A percentile compares a stretch with the other conserved stretches of the same genome.
Evolutionary conservation across 2,113 vertebrate genomes (phyloP).

Genomic region (Bagarius yarrelli): DNA sequence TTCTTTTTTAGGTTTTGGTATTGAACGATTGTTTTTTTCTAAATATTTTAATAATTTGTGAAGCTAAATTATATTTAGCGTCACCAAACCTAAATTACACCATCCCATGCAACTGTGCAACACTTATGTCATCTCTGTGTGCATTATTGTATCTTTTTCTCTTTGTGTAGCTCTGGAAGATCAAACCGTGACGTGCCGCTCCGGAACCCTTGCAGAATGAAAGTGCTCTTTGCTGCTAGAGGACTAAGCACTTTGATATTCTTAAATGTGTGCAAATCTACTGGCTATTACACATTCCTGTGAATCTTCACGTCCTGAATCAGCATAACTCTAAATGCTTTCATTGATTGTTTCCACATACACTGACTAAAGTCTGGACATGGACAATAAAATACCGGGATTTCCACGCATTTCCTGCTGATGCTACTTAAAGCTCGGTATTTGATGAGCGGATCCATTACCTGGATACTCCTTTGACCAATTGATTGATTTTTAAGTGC

Average conservation of each 20-base stretch:
- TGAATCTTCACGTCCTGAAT: conserved; percentile 31
- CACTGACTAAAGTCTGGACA: background rate
- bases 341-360: background rate
- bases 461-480: background rate
- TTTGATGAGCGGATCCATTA: background rate
- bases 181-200: conserved; percentile 70
- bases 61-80: background rate
- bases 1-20: background rate
- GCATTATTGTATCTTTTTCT: background rate
- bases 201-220: conserved; percentile 50
- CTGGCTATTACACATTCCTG: conserved; percentile 61
- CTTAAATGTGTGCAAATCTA: conserved; percentile 66
- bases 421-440: background rate
- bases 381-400: background rate
- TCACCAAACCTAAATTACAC: background rate
- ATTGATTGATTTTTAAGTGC: background rate
- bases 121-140: background rate
- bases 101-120: background rate
- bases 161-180: conserved; percentile 74
- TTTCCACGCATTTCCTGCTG: too few species aligned
- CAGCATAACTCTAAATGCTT: background rate
- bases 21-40: background rate
- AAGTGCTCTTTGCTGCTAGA: conserved; percentile 10
- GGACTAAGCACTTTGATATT: conserved; percentile 13
- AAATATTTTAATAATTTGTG: too few species aligned